Percentiles rank a stretch among this genome's conserved stretches.
Evolutionary conservation across 2,888 invertebrate genomes (phyloP).

Genomic region (Caenorhabditis auriculariae): DNA sequence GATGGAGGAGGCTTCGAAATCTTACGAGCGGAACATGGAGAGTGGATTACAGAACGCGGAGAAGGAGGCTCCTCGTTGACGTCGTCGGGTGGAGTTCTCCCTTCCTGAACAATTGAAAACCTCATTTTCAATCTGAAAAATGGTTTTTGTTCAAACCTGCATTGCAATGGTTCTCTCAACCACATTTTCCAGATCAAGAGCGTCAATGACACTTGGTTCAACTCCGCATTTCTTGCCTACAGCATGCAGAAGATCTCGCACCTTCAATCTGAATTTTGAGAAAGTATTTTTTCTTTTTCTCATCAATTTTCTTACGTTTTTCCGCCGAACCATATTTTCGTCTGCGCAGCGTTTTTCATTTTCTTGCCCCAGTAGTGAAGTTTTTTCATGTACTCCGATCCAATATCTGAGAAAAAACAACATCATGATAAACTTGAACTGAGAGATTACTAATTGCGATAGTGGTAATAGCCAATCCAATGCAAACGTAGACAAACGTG

Average conservation of each 20-base stretch:
- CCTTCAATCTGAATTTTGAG: constrained; percentile 52
- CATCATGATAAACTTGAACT: too few relatives aligned
- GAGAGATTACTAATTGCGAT: constrained; percentile 52
- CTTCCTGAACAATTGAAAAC: constrained; percentile 44
- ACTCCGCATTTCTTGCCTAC: constrained; percentile 62
- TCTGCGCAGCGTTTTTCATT: constrained; percentile 59
- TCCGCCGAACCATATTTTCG: constrained; percentile 62
- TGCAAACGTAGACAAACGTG: constrained; percentile 61
- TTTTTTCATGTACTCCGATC: constrained; percentile 62
- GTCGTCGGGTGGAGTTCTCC: constrained; percentile 57
- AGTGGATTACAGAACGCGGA: constrained; percentile 24
- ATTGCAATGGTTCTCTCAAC: constrained; percentile 61
- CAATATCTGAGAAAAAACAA: constrained; percentile 50
- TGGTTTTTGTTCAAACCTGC: constrained; percentile 30
- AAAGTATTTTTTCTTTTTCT: not conserved
- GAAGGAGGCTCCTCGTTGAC: constrained; percentile 48
- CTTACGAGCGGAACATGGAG: constrained; percentile 17
- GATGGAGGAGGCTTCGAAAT: constrained; percentile 30
- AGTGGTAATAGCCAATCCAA: constrained; percentile 62
- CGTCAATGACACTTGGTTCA: constrained; percentile 58
- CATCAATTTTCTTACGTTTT: constrained; percentile 45
- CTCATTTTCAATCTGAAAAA: not conserved
- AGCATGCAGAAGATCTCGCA: constrained; percentile 58
- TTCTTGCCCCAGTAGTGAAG: constrained; percentile 60
- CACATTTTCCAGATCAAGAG: constrained; percentile 60